A percentile compares a stretch with the other conserved stretches of the same genome.
phyloP scores from a whole-genome alignment of 2,888 invertebrate genomes.

The Philereme transversata region DNA sequence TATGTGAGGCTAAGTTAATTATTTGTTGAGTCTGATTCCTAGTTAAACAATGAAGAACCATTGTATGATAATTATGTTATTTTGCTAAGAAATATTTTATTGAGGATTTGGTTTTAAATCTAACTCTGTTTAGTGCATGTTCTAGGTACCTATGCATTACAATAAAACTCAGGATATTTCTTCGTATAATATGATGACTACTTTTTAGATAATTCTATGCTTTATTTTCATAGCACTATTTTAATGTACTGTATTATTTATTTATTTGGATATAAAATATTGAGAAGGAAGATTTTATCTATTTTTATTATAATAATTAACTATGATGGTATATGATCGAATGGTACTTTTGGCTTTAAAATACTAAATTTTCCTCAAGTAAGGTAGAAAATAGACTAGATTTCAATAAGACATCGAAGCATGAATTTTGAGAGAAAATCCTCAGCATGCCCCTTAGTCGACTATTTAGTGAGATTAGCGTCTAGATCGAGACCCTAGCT shows the following conservation, averaged over 20 bases:
- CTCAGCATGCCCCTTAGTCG: conserved; percentile 75
- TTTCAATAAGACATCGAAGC: conserved; percentile 63
- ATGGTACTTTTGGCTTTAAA: conserved; percentile 60
- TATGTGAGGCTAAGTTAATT: too few relatives aligned
- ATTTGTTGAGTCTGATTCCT: too few relatives aligned
- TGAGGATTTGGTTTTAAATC: conserved; percentile 15
- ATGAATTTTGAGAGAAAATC: conserved; percentile 60
- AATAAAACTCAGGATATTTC: conserved; percentile 14
- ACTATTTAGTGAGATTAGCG: conserved; percentile 50
- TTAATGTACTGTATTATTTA: conserved; percentile 32
- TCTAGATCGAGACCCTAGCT: conserved; percentile 50
- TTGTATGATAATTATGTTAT: too few relatives aligned
- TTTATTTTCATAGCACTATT: conserved; percentile 34
- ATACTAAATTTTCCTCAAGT: conserved; percentile 60
- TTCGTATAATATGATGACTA: conserved; percentile 22
- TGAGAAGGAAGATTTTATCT: conserved; percentile 19
- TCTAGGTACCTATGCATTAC: conserved; percentile 19
- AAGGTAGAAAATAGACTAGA: conserved; percentile 66
- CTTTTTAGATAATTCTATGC: conserved; percentile 33
- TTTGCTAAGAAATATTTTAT: not conserved
- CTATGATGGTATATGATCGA: conserved; percentile 27
- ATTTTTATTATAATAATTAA: conserved; percentile 25
- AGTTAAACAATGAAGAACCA: too few relatives aligned
- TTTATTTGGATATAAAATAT: conserved; percentile 32
- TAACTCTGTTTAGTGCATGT: conserved; percentile 34